Conservation (phyloP, 2,888 invertebrate species). For the Sympetrum striolatum region DNA sequence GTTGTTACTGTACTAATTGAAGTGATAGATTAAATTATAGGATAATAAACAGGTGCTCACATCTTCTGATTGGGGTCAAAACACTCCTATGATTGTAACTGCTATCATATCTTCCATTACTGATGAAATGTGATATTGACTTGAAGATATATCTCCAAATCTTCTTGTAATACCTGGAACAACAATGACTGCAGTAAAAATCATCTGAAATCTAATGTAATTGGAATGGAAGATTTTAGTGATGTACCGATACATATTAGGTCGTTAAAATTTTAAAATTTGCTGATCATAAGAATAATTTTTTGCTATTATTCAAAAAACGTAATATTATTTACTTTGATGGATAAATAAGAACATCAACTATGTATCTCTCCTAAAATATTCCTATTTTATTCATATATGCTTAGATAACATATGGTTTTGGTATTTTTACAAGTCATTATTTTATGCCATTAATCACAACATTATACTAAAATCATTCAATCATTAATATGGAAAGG, state of each 20-base stretch:
- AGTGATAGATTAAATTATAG: slow-evolving; percentile 24
- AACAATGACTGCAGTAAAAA: neutral
- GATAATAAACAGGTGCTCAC: slow-evolving; percentile 26
- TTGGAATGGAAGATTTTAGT: neutral
- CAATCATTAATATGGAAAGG: neutral
- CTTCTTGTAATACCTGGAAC: neutral
- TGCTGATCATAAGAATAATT: neutral
- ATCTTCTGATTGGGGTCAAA: neutral
- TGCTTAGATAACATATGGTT: neutral
- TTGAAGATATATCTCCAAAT: neutral
- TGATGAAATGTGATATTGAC: slow-evolving; percentile 13
- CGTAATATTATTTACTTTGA: neutral
- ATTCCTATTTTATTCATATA: neutral
- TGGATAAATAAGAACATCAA: neutral
- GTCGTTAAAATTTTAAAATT: neutral
- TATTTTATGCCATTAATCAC: neutral
- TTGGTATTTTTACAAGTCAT: neutral
- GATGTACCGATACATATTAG: neutral
- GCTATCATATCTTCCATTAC: slow-evolving; percentile 21
- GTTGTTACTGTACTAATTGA: slow-evolving; percentile 14
- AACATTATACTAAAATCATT: neutral
- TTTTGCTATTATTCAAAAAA: neutral
- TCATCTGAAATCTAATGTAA: neutral
- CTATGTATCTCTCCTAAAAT: neutral
- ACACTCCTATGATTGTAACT: slow-evolving; percentile 16